Base-by-base conservation (phyloP, 2,797 vertebrate genomes). In the Myripristis murdjan region DNA sequence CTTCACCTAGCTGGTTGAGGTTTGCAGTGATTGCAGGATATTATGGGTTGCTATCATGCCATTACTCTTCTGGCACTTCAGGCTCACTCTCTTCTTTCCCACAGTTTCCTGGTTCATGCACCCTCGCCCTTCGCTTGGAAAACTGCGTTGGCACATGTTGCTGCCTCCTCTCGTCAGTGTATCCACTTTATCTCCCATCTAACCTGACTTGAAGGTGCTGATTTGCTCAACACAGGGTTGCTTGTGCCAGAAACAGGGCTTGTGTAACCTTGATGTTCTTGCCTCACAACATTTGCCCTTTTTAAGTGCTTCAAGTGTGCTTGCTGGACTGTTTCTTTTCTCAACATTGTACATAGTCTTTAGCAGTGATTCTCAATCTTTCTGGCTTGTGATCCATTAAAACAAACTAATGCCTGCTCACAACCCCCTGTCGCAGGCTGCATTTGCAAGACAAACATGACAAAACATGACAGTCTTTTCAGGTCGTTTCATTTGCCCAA, bases 171-270 rank as follows among this genome's bases (percentile, higher is more conserved):
- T 14, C 57, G 18, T 48, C 5, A 4, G 4, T 39, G 54, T 28
- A n/a, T 58, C 2, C 3, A 15, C 28, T 64, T 61, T 15, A 66
- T 39, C 11, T 12, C 3, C 11, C 37, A 12, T 39, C 37, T 39
- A 11, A 9, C 33, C 33, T 33, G 4, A 33, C 55, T 65, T 49
- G 3, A 53, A 57, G 11, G n/a, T 4, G 0, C 12, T 24, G 7
- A 39, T 14, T 39, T 24, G 11, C 23, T 51, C 20, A 12, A 20
- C 23, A 48, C 46, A 48, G 1, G 46, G 6, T 44, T 15, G 43
- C 15, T 18, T 69, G 33, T 56, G 39, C 37, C 64, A 58, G 63
- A 47, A 24, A 44, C 24, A 53, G 65, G 44, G 22, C 44, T 35
- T 52, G 20, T 26, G 4, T 5, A 8, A 22, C 18, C 7, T 23